Base-by-base conservation (phyloP, 2,797 vertebrate genomes). In the Chrysocyon brachyurus region DNA sequence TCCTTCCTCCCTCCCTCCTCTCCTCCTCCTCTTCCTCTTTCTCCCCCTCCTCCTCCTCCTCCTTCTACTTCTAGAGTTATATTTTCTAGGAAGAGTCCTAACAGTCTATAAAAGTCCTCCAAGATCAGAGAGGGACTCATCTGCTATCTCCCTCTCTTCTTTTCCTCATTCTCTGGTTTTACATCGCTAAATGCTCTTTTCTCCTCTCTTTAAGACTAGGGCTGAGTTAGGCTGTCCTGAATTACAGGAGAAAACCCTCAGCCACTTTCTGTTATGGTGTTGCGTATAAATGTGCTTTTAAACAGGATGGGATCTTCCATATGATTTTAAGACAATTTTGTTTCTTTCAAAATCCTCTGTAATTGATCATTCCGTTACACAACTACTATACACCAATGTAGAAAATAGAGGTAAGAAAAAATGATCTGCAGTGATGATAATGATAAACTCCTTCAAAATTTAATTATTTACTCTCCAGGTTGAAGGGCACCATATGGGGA, bases 331-430 rank as follows among this genome's bases (percentile, higher is more conserved):
- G 68, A 59, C 11, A 36, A 26, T 75, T 64, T 40, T 9, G 84
- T 86, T 90, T 61, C 59, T 91, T 91, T 94, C 21, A 79, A 59
- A 97, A 85, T 84, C 12, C 2, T 90, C 73, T 61, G 26, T 82
- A 49, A 90, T 33, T 73, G 26, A 21, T 33, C 64, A 87, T 85
- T 77, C 12, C 6, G 33, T 72, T 91, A 52, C 17, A 40, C 64
- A 16, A 64, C 26, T 85, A 70, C 59, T 64, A 78, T 2, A 49
- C 8, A 2, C 17, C 31, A 72, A 9, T n/a, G 12, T 63, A 77
- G 46, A 97, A 88, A 84, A 87, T 75, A 70, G 22, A 77, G 24
- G 22, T 94, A 33, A 83, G 57, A 73, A 77, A 91, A 88, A 33
- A 57, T 63, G 24, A 64, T 66, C 19, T 87, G 31, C 70, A 56